Evolutionary conservation across 1,140 invertebrate species (phyloP), one percentile per base, ranked within the genome.

Genomic region (Sminthurinus signatus): DNA sequence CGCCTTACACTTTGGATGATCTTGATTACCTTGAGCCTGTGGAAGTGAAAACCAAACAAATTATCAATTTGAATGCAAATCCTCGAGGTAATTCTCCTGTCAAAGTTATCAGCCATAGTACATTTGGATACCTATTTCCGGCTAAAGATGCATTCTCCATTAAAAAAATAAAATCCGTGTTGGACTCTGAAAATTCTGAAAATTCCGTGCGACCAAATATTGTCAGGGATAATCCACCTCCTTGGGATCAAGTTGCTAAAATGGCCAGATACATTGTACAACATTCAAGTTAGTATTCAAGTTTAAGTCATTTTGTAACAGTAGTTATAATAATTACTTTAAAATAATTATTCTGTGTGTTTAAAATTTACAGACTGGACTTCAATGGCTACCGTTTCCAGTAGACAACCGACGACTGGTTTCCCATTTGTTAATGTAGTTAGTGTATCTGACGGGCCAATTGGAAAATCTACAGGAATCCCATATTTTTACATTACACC

Each of bases 401-500:
- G 81, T 0, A 75, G 83, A 62, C 72, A 77, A 46, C 75, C 79
- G 2, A 84, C 86, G 1, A 73, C 78, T 67, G 81, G 82, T n/a
- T 89, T 81, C 75, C 89, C 89, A 1, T 88, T 88, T 74, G 84
- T 83, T 1, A 87, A 85, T 70, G 80, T 91, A 2, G 82, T 86
- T 63, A 86, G 88, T 0, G 79, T 88, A 2, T 83, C 83, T 57
- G 89, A 92, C 76, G 88, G 87, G 0, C 78, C 80, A 0, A 60
- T 80, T 17, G 74, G 77, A 23, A 85, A 85, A 62, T 87, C 87
- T 19, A 85, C 84, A 1, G 89, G 89, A 32, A 75, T 84, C 39
- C 88, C 88, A 23, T 91, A 88, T 65, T 81, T 91, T 68, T 87
- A 88, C 74, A 78, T 90, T 63, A 88, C 88, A 12, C 82, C 84